phyloP scores from a whole-genome alignment of 1,140 invertebrate genomes.

The Vanessa atalanta region DNA sequence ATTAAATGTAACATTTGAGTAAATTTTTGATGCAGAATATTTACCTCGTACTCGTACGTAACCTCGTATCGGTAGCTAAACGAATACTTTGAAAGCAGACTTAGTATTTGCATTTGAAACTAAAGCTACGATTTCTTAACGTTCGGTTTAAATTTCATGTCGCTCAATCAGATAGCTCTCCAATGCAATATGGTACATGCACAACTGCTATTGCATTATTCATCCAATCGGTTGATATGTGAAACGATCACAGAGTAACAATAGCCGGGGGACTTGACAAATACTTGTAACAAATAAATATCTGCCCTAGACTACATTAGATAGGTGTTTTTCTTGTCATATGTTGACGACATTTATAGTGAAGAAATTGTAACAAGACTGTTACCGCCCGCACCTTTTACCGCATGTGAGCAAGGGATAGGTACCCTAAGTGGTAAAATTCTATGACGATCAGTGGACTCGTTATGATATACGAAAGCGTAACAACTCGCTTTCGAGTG shows the following conservation, averaged over 20 bases:
- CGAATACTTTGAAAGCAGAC: too few relatives aligned
- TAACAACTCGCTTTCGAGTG: too few relatives aligned
- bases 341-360: too few relatives aligned
- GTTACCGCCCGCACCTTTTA: too few relatives aligned
- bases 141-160: constrained; percentile 17
- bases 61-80: neutral
- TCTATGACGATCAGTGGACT: too few relatives aligned
- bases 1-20: too few relatives aligned
- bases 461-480: too few relatives aligned
- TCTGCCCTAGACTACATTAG: neutral
- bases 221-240: constrained; percentile 40
- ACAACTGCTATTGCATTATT: constrained; percentile 58
- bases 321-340: neutral
- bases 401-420: too few relatives aligned
- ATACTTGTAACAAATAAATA: constrained; percentile 1
- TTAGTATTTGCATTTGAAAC: neutral
- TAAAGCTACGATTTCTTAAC: constrained; percentile 15
- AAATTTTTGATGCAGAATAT: too few relatives aligned
- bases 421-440: too few relatives aligned
- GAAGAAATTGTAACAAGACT: too few relatives aligned
- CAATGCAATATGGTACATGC: constrained; percentile 43
- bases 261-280: constrained; percentile 2
- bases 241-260: constrained; percentile 24
- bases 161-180: constrained; percentile 41
- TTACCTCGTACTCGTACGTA: neutral